Evolutionary conservation across 2,797 vertebrate genomes (phyloP).

Genomic region (Leptatherina wallacei): DNA sequence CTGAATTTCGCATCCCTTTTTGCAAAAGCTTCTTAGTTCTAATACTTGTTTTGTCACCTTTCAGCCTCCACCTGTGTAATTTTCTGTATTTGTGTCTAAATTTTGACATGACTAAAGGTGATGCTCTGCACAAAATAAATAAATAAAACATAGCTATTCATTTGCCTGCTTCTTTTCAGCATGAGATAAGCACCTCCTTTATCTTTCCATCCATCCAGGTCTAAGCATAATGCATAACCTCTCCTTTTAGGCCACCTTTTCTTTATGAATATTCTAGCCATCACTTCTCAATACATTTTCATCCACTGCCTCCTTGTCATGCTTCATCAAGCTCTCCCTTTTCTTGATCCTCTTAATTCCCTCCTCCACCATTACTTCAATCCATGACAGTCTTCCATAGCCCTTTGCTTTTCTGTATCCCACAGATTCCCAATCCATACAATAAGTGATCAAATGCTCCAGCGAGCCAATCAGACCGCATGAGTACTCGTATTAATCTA

Average conservation of each 20-base stretch:
- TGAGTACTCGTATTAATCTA: conserved; percentile 51
- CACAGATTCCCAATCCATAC: conserved; percentile 26
- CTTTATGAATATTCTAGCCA: conserved; percentile 18
- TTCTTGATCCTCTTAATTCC: conserved; percentile 37
- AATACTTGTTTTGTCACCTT: conserved; percentile 20
- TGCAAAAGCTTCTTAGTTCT: conserved; percentile 11
- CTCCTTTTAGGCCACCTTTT: conserved; percentile 12
- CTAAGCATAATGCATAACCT: conserved; percentile 18
- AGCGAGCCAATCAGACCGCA: conserved; percentile 43
- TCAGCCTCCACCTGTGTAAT: conserved; percentile 15
- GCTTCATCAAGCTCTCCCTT: conserved; percentile 22
- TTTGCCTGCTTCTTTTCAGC: conserved; percentile 28
- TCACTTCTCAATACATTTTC: conserved; percentile 28
- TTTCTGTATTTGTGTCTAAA: conserved; percentile 21
- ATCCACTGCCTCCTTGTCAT: conserved; percentile 24
- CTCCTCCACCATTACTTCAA: conserved; percentile 36
- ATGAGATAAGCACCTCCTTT: conserved; percentile 15
- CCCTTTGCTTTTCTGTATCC: conserved; percentile 26
- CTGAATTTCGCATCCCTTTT: conserved; percentile 7
- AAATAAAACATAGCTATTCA: conserved; percentile 8
- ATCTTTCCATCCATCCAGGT: conserved; percentile 39
- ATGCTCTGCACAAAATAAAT: conserved; percentile 12
- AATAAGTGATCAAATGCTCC: conserved; percentile 51
- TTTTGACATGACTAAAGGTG: conserved; percentile 19
- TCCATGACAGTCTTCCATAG: conserved; percentile 19